These are phyloP conservation scores for Macquaria ambigua DNA, from an alignment of 2,113 vertebrate species.

Conservation along the genomic window DNA sequence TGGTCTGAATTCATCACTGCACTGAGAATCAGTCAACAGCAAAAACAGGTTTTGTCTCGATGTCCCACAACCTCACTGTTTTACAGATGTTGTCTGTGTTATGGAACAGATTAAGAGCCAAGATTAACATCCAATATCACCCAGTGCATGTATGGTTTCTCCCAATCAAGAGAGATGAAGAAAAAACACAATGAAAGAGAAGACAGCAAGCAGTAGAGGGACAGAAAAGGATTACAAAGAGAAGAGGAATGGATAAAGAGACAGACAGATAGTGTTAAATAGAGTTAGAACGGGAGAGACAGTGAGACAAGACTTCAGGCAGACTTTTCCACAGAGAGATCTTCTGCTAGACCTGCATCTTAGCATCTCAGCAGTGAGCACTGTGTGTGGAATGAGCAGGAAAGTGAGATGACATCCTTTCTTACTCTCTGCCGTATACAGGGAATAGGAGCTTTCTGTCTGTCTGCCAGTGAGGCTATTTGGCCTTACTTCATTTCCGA, in stretches of 20 bases:
- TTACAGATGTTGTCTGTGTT: neutral
- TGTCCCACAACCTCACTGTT: neutral
- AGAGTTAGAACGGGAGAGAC: neutral
- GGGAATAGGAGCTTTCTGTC: slow-evolving; percentile 36
- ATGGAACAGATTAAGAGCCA: neutral
- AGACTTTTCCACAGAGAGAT: slow-evolving; percentile 26
- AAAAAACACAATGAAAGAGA: neutral
- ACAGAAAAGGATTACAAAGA: neutral
- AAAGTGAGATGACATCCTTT: slow-evolving; percentile 59
- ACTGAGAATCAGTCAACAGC: neutral
- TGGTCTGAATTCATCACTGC: neutral
- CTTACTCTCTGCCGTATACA: slow-evolving; percentile 17
- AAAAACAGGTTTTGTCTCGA: neutral
- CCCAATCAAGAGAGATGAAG: neutral
- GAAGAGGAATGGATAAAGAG: neutral
- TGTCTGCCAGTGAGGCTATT: slow-evolving; percentile 47
- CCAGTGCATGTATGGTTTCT: neutral
- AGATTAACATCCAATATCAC: neutral
- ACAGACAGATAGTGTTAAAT: neutral
- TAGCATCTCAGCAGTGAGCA: slow-evolving; percentile 39
- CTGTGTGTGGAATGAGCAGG: slow-evolving; percentile 45
- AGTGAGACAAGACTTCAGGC: slow-evolving; percentile 1
- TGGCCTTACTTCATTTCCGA: slow-evolving; percentile 51
- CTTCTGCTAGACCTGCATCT: slow-evolving; percentile 25
- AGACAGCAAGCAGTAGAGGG: neutral